Evolutionary conservation across 2,797 vertebrate genomes (phyloP).

Genomic region (Pipistrellus pipistrellus): DNA sequence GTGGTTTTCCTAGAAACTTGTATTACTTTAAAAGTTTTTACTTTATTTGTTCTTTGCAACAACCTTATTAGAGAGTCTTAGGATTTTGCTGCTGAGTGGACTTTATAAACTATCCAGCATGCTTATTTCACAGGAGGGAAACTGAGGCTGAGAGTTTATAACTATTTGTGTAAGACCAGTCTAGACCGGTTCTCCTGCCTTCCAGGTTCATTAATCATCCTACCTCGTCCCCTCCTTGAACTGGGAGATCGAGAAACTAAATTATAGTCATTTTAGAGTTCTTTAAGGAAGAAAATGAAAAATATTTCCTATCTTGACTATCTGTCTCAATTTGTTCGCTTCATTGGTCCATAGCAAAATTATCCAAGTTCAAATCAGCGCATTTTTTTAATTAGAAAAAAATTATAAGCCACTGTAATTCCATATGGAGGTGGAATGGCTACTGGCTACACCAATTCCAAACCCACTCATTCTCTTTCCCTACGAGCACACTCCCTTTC

Average conservation of each 20-base stretch:
- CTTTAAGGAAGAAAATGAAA: constrained; percentile 33
- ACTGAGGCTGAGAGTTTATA: not conserved
- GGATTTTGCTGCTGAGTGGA: not conserved
- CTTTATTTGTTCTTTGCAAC: constrained; percentile 41
- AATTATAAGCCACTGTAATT: constrained; percentile 4
- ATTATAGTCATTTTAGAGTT: not conserved
- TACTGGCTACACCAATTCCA: not conserved
- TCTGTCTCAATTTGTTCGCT: not conserved
- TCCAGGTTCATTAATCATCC: not conserved
- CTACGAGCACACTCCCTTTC: not conserved
- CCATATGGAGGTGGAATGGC: not conserved
- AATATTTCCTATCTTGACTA: not conserved
- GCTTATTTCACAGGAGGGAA: constrained; percentile 22
- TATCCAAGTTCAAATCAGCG: constrained; percentile 34
- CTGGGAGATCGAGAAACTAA: not conserved
- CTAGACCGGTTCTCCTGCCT: not conserved
- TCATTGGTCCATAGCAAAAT: not conserved
- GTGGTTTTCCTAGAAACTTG: not conserved
- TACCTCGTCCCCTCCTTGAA: not conserved
- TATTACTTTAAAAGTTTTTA: not conserved
- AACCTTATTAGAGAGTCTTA: not conserved
- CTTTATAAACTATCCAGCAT: not conserved
- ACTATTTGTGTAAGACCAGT: not conserved
- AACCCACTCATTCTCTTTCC: not conserved
- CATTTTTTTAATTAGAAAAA: not conserved